Evolutionary conservation across 2,113 vertebrate genomes (phyloP).

Genomic region (Saccopteryx bilineata): DNA sequence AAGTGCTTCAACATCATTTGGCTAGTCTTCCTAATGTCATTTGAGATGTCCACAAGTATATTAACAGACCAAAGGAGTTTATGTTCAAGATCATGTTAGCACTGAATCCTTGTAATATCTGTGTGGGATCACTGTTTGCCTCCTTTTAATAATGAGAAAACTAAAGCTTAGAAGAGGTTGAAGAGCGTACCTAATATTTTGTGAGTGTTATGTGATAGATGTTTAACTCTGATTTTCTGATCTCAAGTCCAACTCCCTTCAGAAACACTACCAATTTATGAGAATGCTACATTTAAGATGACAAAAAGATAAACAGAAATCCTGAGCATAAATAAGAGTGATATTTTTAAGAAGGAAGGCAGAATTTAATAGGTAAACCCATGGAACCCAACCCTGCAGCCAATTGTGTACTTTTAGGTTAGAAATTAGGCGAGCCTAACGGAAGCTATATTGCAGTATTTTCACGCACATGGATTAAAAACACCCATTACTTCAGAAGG

Average conservation of each 20-base stretch:
- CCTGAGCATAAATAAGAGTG: background rate
- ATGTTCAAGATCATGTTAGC: background rate
- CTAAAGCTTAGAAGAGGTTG: background rate
- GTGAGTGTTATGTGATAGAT: background rate
- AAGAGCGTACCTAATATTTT: background rate
- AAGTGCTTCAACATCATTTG: background rate
- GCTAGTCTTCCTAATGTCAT: background rate
- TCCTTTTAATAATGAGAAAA: slow-evolving; percentile 42
- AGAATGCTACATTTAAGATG: background rate
- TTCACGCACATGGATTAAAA: background rate
- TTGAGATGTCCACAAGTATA: background rate
- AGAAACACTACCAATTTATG: background rate
- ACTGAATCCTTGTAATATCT: background rate
- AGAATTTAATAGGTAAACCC: background rate
- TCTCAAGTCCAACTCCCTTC: background rate
- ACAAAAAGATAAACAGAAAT: background rate
- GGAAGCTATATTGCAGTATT: background rate
- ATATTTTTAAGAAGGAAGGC: background rate
- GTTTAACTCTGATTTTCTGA: slow-evolving; percentile 52
- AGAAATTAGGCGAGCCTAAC: background rate
- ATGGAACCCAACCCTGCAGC: background rate
- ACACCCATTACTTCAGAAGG: background rate
- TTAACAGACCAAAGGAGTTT: background rate
- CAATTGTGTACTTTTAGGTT: background rate
- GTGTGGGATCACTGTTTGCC: background rate